A percentile compares a stretch with the other conserved stretches of the same genome.
These are phyloP conservation scores for Psix sp. DNA, from an alignment of 1,140 invertebrate genomes.

Conservation along the genomic window DNA sequence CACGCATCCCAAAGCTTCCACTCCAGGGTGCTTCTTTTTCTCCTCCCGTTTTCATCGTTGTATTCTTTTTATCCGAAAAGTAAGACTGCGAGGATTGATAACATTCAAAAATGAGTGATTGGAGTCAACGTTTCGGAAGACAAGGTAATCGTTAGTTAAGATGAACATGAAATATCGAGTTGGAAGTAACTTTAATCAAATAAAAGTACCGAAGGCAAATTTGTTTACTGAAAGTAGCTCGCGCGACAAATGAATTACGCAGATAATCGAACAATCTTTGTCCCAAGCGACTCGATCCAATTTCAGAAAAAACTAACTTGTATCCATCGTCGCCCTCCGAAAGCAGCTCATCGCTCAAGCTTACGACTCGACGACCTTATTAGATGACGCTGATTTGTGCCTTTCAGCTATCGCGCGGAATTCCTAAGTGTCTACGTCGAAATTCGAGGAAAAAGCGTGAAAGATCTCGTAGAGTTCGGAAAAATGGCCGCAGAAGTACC, in stretches of 20 bases:
- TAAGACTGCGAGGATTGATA: no score
- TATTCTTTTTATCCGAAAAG: background rate
- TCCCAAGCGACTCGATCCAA: background rate
- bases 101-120: no score
- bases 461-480: conserved; percentile 1
- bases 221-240: no score
- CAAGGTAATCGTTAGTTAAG: no score
- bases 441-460: conserved; percentile 43
- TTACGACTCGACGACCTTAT: conserved; percentile 70
- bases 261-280: conserved; percentile 10
- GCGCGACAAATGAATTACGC: conserved; percentile 1
- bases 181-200: no score
- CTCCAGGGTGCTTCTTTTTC: no score
- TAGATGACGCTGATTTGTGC: conserved; percentile 71
- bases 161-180: no score
- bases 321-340: conserved; percentile 35
- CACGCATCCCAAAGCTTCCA: conserved; percentile 52
- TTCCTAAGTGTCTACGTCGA: conserved; percentile 61
- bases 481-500: conserved; percentile 5
- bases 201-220: no score
- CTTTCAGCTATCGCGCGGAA: conserved; percentile 65
- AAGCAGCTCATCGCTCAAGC: conserved; percentile 67
- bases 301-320: conserved; percentile 22
- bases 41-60: conserved; percentile 11
- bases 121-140: no score